These are phyloP conservation scores for Sciaenops ocellatus DNA, from an alignment of 2,797 vertebrate species.

Conservation along the genomic window DNA sequence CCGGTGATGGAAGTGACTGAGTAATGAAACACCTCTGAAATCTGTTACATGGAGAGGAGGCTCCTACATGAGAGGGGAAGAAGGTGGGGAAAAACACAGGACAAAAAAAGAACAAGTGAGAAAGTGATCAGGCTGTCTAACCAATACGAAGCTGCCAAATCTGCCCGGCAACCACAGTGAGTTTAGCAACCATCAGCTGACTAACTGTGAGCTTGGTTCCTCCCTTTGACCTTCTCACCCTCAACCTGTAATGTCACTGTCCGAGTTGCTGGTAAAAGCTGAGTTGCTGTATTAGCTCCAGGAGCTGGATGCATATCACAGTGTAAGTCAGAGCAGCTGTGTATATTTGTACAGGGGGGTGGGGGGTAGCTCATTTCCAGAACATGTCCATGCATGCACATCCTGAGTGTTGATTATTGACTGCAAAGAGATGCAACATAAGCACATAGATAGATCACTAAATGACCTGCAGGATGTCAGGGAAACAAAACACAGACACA, in stretches of 20 bases:
- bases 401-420: constrained; percentile 35
- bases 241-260: constrained; percentile 27
- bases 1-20: constrained; percentile 45
- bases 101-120: constrained; percentile 63
- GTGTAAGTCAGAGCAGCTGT: constrained; percentile 7
- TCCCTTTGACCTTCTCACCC: constrained; percentile 59
- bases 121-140: constrained; percentile 56
- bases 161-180: constrained; percentile 76
- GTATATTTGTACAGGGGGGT: constrained; percentile 5
- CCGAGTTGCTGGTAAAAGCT: neutral
- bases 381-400: constrained; percentile 38
- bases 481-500: neutral
- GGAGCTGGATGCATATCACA: constrained; percentile 2
- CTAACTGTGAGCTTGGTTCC: constrained; percentile 53
- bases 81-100: constrained; percentile 42
- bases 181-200: constrained; percentile 50
- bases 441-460: constrained; percentile 33
- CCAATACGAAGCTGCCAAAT: constrained; percentile 53
- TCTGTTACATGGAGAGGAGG: constrained; percentile 56
- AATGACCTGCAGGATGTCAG: constrained; percentile 27
- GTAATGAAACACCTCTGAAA: constrained; percentile 76
- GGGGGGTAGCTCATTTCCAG: constrained; percentile 8
- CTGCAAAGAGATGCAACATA: constrained; percentile 33
- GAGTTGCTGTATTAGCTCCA: constrained; percentile 12
- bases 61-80: constrained; percentile 24